Percentiles rank a stretch among this genome's conserved stretches.
Evolutionary conservation across 2,113 vertebrate species (phyloP).

Genomic region (Jacana jacana): DNA sequence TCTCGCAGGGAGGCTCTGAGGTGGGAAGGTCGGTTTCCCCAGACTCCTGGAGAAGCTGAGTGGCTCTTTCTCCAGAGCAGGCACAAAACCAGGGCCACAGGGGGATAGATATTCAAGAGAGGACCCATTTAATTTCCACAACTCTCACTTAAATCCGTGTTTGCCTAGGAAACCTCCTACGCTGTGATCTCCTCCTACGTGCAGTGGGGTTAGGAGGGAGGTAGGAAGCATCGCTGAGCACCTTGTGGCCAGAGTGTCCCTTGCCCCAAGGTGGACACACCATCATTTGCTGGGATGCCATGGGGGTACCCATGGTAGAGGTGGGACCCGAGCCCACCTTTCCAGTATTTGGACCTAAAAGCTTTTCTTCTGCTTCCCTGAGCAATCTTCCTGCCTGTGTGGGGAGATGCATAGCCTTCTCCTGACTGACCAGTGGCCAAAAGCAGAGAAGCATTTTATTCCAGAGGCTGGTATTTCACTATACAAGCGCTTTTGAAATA

Average conservation of each 20-base stretch:
- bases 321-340: background rate
- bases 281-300: background rate
- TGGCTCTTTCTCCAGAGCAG: background rate
- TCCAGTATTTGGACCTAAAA: background rate
- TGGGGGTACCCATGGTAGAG: background rate
- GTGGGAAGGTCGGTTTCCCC: background rate
- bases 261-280: accelerated
- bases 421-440: background rate
- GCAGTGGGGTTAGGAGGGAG: accelerated
- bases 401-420: background rate
- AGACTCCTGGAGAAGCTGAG: background rate
- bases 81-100: background rate
- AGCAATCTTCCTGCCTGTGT: background rate
- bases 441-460: constrained; percentile 13
- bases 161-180: accelerated
- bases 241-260: background rate
- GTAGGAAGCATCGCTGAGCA: accelerated
- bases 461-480: background rate
- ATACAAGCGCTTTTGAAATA: background rate
- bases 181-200: accelerated
- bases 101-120: background rate
- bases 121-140: background rate
- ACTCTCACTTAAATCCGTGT: background rate
- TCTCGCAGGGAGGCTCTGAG: accelerated
- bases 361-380: background rate